Percentiles rank a stretch among this genome's conserved stretches.
Evolutionary conservation across 2,113 vertebrate genomes (phyloP).

Genomic region (Phrynocephalus versicolor): DNA sequence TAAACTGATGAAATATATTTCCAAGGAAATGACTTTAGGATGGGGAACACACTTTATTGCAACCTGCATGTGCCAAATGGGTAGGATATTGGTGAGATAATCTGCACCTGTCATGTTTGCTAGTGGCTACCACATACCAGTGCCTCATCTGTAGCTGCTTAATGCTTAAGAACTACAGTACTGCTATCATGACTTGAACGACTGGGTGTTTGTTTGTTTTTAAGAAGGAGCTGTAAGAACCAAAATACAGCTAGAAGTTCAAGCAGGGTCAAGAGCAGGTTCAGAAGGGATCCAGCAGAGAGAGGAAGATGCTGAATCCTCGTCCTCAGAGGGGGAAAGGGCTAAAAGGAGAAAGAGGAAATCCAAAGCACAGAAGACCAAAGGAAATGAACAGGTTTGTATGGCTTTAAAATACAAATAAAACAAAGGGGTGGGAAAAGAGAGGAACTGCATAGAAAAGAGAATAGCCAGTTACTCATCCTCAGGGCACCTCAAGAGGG

Average conservation of each 20-base stretch:
- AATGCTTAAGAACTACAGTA: background rate
- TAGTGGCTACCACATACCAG: no score
- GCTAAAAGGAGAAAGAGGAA: slow-evolving; percentile 41
- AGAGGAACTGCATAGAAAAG: background rate
- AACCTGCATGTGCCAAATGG: background rate
- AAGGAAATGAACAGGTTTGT: slow-evolving; percentile 54
- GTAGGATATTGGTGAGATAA: background rate
- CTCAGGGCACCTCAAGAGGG: background rate
- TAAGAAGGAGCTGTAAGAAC: slow-evolving; percentile 68
- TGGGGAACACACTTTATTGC: background rate
- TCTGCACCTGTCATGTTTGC: background rate
- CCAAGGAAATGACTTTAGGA: background rate
- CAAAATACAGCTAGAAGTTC: slow-evolving; percentile 81
- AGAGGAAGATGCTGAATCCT: slow-evolving; percentile 37
- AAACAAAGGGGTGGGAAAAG: background rate
- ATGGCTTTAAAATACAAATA: slow-evolving; percentile 14
- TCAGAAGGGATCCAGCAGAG: slow-evolving; percentile 74
- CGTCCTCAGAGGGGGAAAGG: background rate
- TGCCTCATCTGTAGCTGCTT: background rate
- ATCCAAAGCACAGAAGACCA: slow-evolving; percentile 76
- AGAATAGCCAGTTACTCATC: background rate
- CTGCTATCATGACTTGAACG: no score
- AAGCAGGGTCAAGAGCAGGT: slow-evolving; percentile 77
- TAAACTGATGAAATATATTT: background rate
- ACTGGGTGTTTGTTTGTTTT: no score